These are phyloP conservation scores for Petrolisthes cinctipes DNA, from an alignment of 2,888 invertebrate species.

Conservation along the genomic window DNA sequence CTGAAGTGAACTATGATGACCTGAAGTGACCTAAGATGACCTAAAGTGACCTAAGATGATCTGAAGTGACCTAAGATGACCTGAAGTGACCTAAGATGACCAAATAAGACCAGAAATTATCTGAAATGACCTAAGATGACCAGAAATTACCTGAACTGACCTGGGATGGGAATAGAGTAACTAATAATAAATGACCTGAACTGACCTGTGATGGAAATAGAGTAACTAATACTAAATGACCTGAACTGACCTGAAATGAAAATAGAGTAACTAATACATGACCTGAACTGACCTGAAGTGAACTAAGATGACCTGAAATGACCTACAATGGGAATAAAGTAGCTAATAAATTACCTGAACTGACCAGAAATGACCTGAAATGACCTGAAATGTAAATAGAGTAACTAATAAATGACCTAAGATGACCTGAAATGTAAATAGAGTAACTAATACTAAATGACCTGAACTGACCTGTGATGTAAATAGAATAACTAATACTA, in stretches of 20 bases:
- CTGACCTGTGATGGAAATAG: no score
- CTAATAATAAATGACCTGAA: no score
- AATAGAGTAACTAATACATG: background rate
- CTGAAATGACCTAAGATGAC: background rate
- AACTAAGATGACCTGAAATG: background rate
- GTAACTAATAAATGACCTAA: background rate
- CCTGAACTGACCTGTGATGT: background rate
- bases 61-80: background rate
- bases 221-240: no score
- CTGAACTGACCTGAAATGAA: no score
- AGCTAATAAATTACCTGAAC: background rate
- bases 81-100: background rate
- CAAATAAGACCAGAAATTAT: background rate
- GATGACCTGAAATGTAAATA: background rate
- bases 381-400: background rate
- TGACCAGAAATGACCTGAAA: background rate
- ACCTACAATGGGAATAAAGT: background rate
- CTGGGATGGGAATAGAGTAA: no score
- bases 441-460: no score
- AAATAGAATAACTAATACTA: no score
- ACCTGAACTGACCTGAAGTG: background rate
- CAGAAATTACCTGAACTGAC: background rate
- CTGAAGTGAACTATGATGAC: no score
- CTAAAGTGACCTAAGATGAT: background rate
- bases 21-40: background rate